phyloP scores from a whole-genome alignment of 2,113 vertebrate species.

The Gavialis gangeticus region DNA sequence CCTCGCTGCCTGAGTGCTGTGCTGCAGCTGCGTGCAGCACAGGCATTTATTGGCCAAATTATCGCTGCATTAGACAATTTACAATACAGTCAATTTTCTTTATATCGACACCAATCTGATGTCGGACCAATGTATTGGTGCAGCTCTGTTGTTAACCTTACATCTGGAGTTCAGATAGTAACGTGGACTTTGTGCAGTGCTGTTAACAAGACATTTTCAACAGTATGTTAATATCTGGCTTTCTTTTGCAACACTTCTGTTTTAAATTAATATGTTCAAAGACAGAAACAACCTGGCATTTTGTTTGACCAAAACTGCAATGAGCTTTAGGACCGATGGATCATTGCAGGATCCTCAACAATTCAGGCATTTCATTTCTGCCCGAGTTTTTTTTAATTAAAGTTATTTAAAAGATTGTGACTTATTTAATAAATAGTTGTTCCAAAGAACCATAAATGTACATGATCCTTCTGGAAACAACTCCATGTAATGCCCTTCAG shows the following conservation, averaged over 20 bases:
- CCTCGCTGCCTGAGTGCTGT: no score
- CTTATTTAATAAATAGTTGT: constrained; percentile 28
- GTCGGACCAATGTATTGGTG: no score
- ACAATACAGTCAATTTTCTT: no score
- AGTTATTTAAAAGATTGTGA: neutral
- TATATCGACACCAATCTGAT: no score
- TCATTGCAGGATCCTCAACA: neutral
- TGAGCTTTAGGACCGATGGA: no score
- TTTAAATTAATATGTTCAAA: neutral
- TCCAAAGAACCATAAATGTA: constrained; percentile 16
- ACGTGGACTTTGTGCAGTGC: neutral
- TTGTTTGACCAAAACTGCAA: accelerated
- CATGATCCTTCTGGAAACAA: constrained; percentile 51
- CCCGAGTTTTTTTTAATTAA: neutral
- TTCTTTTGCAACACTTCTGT: neutral
- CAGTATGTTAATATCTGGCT: neutral
- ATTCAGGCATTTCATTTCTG: neutral
- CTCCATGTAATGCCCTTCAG: constrained; percentile 9
- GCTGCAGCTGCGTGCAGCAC: no score
- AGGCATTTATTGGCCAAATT: no score
- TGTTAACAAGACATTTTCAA: neutral
- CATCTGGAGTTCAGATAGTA: neutral
- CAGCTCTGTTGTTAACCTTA: neutral
- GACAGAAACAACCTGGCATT: neutral
- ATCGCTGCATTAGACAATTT: no score